Percentiles rank a stretch among this genome's conserved stretches.
Conservation (phyloP, 2,888 invertebrate species). For the Agrotis puta region DNA sequence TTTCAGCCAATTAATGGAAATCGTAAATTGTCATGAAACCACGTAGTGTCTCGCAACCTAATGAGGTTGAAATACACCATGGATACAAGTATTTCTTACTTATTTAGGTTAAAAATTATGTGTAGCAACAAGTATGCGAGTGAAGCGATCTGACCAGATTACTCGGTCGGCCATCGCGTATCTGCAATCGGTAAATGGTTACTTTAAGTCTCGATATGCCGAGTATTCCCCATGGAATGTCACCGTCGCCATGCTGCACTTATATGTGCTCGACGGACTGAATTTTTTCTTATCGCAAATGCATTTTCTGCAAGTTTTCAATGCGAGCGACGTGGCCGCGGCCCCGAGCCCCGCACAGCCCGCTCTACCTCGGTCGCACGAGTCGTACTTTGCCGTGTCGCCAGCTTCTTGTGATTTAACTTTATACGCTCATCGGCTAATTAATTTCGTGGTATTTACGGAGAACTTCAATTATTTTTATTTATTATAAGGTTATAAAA, state of each 20-base stretch:
- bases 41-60: constrained; percentile 65
- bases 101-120: constrained; percentile 90
- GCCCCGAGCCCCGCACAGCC: constrained; percentile 69
- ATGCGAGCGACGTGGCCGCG: constrained; percentile 79
- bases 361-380: constrained; percentile 61
- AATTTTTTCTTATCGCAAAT: constrained; percentile 90
- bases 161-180: constrained; percentile 89
- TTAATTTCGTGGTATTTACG: constrained; percentile 70
- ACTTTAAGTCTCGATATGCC: constrained; percentile 89
- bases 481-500: constrained; percentile 63
- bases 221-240: constrained; percentile 88
- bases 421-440: constrained; percentile 66
- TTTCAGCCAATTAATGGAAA: constrained; percentile 40
- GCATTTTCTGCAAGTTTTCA: constrained; percentile 90
- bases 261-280: constrained; percentile 88
- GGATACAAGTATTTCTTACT: constrained; percentile 85
- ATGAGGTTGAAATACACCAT: constrained; percentile 82
- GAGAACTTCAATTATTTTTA: constrained; percentile 65
- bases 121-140: constrained; percentile 85
- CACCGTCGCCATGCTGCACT: constrained; percentile 88
- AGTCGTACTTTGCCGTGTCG: constrained; percentile 70
- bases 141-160: constrained; percentile 89
- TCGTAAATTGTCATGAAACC: constrained; percentile 46
- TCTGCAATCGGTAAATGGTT: constrained; percentile 91
- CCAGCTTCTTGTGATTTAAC: constrained; percentile 69